A percentile compares a stretch with the other conserved stretches of the same genome.
These are phyloP conservation scores for Numenius arquata DNA, from an alignment of 2,113 vertebrate species.

Conservation along the genomic window DNA sequence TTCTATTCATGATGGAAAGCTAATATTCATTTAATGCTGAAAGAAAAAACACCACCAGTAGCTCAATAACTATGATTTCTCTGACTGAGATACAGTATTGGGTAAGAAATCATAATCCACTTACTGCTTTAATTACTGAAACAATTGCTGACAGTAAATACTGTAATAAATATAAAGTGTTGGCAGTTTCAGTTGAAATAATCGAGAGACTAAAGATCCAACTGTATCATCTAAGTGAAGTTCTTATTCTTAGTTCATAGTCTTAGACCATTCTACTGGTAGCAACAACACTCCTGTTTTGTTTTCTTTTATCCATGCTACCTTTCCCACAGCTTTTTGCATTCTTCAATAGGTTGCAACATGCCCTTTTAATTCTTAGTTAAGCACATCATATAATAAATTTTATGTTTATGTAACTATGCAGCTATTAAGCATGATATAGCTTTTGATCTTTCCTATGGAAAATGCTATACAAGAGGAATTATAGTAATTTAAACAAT, in stretches of 20 bases:
- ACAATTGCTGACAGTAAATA: neutral
- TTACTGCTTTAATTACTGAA: constrained; percentile 7
- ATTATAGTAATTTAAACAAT: neutral
- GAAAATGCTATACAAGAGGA: neutral
- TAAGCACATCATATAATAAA: neutral
- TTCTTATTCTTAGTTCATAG: neutral
- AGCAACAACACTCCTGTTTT: neutral
- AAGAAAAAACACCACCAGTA: neutral
- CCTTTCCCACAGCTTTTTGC: neutral
- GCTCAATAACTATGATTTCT: neutral
- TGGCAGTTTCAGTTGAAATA: neutral
- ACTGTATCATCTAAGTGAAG: neutral
- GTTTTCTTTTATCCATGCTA: neutral
- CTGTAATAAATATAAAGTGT: neutral
- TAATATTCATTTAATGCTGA: neutral
- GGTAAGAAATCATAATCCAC: neutral
- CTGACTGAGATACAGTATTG: neutral
- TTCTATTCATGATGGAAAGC: neutral
- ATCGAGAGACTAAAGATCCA: neutral
- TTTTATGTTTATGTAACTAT: neutral
- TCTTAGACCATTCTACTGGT: neutral
- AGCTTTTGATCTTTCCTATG: neutral
- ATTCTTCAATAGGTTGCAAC: neutral
- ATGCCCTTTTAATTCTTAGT: neutral
- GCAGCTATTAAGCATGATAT: neutral